Evolutionary conservation across 1,140 invertebrate genomes (phyloP), one percentile per base, ranked within the genome.

Genomic region (Drosophila subpulchrella): DNA sequence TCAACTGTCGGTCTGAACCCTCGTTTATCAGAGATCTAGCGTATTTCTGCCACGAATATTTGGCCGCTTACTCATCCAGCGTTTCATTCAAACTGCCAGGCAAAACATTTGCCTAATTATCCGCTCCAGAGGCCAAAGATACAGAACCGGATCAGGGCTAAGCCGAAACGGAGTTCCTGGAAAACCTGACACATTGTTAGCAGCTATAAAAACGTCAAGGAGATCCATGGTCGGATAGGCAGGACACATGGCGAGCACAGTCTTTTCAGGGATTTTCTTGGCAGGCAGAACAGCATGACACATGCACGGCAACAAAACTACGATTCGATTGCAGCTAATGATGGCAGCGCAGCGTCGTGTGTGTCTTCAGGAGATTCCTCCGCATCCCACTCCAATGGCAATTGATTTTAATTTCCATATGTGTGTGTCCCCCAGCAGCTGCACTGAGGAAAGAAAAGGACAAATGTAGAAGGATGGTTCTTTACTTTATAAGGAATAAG

Each of bases 121-220:
- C 66, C 66, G 66, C 65, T 50, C 10, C 65, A 70, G 44, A 41
- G 63, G 44, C 53, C 41, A 41, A 13, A 70, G 67, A 46, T 34
- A 48, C 15, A 42, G 44, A 38, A 41, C 32, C 47, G 41, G 15
- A 55, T 47, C 24, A 32, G 38, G 67, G 67, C 60, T 61, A 51
- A 39, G 17, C 39, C 32, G 41, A 62, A 68, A 47, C 58, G 17
- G 57, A 84, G 81, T 83, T 83, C 81, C 82, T 67, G 75, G 81
- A 83, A 82, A 84, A 76, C 72, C 80, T 80, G 81, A 84, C 81
- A 83, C 81, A 83, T 83, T 83, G 81, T 83, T 83, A 84, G 81
- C 81, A 80, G 81, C 81, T 76, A 83, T 83, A 83, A 83, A 83
- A 83, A 83, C 81, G 81, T 84, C 81, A 84, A 84, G 72, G 75